These are phyloP conservation scores for Aulostomus chinensis DNA, from an alignment of 2,797 vertebrate species.

Conservation along the genomic window DNA sequence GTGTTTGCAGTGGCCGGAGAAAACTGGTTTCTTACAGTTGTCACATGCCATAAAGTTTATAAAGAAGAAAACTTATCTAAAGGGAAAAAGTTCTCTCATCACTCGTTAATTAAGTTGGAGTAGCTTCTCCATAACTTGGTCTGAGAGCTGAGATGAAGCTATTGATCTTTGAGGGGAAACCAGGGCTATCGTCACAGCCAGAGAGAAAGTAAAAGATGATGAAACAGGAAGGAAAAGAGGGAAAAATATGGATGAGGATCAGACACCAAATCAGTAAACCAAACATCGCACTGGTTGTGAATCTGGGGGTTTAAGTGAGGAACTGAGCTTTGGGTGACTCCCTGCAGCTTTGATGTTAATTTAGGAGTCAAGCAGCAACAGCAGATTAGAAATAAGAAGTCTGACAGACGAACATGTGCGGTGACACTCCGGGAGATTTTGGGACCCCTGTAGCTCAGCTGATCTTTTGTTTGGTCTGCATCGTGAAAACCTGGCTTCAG, in stretches of 20 bases:
- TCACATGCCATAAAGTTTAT: no score
- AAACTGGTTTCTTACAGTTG: background rate
- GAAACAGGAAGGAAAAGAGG: background rate
- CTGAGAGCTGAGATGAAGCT: slow-evolving; percentile 6
- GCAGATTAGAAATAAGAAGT: slow-evolving; percentile 47
- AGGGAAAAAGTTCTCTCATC: background rate
- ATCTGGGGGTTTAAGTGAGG: slow-evolving; percentile 18
- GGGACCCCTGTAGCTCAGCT: slow-evolving; percentile 33
- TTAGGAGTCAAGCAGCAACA: slow-evolving; percentile 22
- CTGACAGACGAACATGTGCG: slow-evolving; percentile 17
- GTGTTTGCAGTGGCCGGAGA: no score
- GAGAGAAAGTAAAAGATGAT: background rate
- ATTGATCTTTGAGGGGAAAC: slow-evolving; percentile 13
- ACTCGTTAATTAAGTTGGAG: background rate
- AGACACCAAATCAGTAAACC: no score
- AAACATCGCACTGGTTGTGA: slow-evolving; percentile 9
- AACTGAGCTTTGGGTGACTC: slow-evolving; percentile 27
- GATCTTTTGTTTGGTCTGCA: slow-evolving; percentile 19
- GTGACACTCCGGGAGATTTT: slow-evolving; percentile 16
- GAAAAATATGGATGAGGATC: background rate
- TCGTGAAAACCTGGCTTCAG: slow-evolving; percentile 21
- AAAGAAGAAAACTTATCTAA: background rate
- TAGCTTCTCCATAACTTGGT: background rate
- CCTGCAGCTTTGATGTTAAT: slow-evolving; percentile 37
- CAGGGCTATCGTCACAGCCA: background rate